Conservation (phyloP, 2,113 vertebrate species). For the Psilopogon haemacephalus region DNA sequence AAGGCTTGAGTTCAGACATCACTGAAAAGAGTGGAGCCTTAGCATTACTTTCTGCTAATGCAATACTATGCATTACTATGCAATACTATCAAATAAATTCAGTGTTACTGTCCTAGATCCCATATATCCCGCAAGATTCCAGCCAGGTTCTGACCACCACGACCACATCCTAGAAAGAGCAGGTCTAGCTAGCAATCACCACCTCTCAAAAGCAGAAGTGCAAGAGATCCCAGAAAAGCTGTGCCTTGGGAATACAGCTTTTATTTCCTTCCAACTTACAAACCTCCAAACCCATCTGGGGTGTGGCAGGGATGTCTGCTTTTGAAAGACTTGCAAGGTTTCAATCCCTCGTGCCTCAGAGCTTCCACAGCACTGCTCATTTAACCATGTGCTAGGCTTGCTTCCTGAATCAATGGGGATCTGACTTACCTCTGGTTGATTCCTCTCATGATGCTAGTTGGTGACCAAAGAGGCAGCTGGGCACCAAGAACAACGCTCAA, state of each 20-base stretch:
- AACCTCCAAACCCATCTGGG: neutral
- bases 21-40: neutral
- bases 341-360: neutral
- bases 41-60: neutral
- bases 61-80: no score
- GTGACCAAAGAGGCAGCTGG: slow-evolving; percentile 96
- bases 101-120: neutral
- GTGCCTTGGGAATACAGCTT: neutral
- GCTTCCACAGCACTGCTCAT: neutral
- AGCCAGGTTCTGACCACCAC: neutral
- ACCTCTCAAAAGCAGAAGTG: neutral
- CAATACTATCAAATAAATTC: neutral
- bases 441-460: slow-evolving; percentile 97
- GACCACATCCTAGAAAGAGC: neutral
- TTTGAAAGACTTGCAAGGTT: neutral
- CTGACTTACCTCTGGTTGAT: slow-evolving; percentile 90
- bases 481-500: slow-evolving; percentile 90
- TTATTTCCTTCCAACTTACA: neutral
- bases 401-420: neutral
- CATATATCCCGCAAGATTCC: neutral
- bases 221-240: neutral
- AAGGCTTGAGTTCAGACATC: neutral
- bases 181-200: neutral
- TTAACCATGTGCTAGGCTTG: neutral
- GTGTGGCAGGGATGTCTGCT: neutral